Conservation (phyloP, 53 echinoderm and acorn worm species). For the Henricia sp. region DNA sequence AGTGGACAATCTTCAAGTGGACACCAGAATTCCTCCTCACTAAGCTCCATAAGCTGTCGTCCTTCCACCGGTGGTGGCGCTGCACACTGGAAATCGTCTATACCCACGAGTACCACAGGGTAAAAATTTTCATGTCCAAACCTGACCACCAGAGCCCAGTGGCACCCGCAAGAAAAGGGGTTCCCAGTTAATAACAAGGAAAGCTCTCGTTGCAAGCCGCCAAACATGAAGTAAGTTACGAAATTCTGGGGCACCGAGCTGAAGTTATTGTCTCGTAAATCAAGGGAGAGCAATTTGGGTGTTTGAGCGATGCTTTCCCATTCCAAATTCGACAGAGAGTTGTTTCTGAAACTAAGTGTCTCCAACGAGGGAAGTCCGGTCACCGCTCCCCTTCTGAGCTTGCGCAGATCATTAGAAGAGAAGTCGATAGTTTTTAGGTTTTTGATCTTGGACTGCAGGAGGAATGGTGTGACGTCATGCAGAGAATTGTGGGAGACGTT, state of each 20-base stretch:
- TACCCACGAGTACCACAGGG: constrained; percentile 35
- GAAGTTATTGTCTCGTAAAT: constrained; percentile 60
- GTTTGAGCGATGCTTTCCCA: constrained; percentile 16
- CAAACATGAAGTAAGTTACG: constrained; percentile 7
- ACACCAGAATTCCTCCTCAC: constrained; percentile 55
- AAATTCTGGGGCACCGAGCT: constrained; percentile 27
- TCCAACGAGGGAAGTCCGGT: constrained; percentile 16
- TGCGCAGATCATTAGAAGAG: constrained; percentile 40
- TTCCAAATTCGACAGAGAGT: constrained; percentile 54
- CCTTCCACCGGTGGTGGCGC: constrained; percentile 49
- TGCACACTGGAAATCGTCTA: constrained; percentile 39
- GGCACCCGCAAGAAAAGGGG: constrained; percentile 60
- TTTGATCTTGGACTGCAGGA: constrained; percentile 21
- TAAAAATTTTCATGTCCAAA: constrained; percentile 16
- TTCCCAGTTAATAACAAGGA: constrained; percentile 37
- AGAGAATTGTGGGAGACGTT: constrained; percentile 35
- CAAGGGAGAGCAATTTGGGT: constrained; percentile 17
- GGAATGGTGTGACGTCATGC: constrained; percentile 24
- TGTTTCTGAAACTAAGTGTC: constrained; percentile 43
- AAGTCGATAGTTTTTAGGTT: constrained; percentile 21
- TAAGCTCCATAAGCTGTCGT: constrained; percentile 34
- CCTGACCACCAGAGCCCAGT: not conserved
- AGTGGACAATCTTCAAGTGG: constrained; percentile 25
- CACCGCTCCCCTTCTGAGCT: constrained; percentile 26
- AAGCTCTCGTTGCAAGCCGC: constrained; percentile 33